Evolutionary conservation across 2,797 vertebrate genomes (phyloP), one percentile per base, ranked within the genome.

Genomic region (Pyrrhura leucotis): DNA sequence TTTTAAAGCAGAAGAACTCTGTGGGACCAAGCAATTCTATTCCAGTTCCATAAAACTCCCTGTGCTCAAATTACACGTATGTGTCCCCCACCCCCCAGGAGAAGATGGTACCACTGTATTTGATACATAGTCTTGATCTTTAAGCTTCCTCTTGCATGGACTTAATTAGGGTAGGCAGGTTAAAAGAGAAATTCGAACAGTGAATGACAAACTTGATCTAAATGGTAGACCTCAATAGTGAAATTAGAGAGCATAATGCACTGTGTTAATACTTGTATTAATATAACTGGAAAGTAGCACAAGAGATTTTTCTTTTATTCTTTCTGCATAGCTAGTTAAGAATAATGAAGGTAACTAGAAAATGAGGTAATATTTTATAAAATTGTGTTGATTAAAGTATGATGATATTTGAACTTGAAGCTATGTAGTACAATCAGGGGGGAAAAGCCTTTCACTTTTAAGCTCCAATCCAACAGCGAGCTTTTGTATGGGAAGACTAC

Each of bases 11-110:
- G 95, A 77, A 93, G n/a, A 97, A 88, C 21, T 84, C 93, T 62
- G 75, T 89, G 96, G 98, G 98, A 98, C 98, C 98, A 98, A 98
- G 94, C 87, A 95, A 85, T 97, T 98, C 96, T 97, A 95, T 97
- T 98, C 93, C 95, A 96, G 80, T 95, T 96, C 93, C 90, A 51
- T 77, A 79, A 88, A 95, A 91, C 69, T 66, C 93, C 72, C 81
- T 88, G 25, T 61, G 67, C 93, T 95, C 81, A 84, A 84, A 85
- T 78, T 82, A 91, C 23, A 25, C 26, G 37, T 83, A 19, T 75
- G 40, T n/a, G 62, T 5, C n/a, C 62, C 15, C 33, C 53, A 13
- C 54, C 25, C 31, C 10, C 9, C 2, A 51, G 62, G 74, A 59
- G 75, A 37, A 76, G n/a, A 65, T 93, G 71, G 56, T 92, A 88